phyloP scores from a whole-genome alignment of 2,888 invertebrate genomes.

The Drosophila peninsularis region DNA sequence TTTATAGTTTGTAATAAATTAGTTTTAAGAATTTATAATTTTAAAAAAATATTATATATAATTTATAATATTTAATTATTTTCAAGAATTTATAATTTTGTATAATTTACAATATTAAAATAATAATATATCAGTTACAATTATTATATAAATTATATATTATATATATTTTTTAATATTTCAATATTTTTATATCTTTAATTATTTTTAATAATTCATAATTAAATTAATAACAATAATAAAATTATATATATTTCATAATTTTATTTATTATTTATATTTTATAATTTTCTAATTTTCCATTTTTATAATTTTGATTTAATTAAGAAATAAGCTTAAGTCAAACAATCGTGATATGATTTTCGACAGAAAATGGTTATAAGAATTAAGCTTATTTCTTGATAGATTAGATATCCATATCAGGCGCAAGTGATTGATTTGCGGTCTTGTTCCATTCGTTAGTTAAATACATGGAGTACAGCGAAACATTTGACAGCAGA shows the following conservation, averaged over 20 bases:
- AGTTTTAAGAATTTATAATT: too few relatives aligned
- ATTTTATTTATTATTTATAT: too few relatives aligned
- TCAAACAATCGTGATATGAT: slow-evolving; percentile 1
- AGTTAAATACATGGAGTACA: slow-evolving; percentile 26
- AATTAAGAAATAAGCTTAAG: background rate
- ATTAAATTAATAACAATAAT: too few relatives aligned
- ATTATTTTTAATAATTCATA: too few relatives aligned
- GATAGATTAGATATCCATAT: slow-evolving; percentile 71
- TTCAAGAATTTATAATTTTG: too few relatives aligned
- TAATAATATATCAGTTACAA: background rate
- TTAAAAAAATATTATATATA: too few relatives aligned
- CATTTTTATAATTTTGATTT: background rate
- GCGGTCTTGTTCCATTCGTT: slow-evolving; percentile 34
- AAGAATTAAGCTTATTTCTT: slow-evolving; percentile 50
- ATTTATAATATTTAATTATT: too few relatives aligned
- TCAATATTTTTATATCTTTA: too few relatives aligned
- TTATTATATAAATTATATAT: too few relatives aligned
- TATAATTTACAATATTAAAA: too few relatives aligned
- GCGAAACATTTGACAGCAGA: slow-evolving; percentile 35
- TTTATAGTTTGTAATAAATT: too few relatives aligned
- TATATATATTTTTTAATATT: too few relatives aligned
- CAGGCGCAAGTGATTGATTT: slow-evolving; percentile 69
- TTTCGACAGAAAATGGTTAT: background rate
- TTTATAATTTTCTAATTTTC: background rate
- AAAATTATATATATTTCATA: background rate